Conservation (phyloP, 2,888 invertebrate species). For the Agrotis ipsilon region DNA sequence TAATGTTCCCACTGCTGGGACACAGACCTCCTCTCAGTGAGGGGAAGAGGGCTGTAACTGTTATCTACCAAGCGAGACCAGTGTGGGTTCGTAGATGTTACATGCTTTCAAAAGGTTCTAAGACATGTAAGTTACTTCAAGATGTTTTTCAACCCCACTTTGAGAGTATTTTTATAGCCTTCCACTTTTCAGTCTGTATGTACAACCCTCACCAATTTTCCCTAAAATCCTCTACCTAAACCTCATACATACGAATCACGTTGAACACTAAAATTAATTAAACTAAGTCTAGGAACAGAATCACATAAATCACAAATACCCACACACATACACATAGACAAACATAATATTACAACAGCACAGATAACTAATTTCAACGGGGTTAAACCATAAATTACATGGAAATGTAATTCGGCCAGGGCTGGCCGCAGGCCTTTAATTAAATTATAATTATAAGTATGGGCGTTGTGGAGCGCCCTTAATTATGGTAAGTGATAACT, state of each 20-base stretch:
- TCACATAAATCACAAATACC: constrained; percentile 9
- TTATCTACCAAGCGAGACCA: too few relatives aligned
- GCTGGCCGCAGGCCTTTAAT: constrained; percentile 47
- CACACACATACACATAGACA: not conserved
- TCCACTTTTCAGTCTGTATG: too few relatives aligned
- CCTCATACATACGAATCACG: not conserved
- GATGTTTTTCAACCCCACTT: too few relatives aligned
- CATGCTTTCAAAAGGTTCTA: too few relatives aligned
- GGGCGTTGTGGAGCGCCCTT: constrained; percentile 13
- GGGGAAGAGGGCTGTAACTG: too few relatives aligned
- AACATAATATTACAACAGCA: constrained; percentile 4
- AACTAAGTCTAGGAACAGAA: constrained; percentile 2
- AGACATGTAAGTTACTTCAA: too few relatives aligned
- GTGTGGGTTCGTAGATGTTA: too few relatives aligned
- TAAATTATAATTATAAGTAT: constrained; percentile 24
- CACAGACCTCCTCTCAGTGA: too few relatives aligned
- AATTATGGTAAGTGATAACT: constrained; percentile 31
- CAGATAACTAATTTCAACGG: constrained; percentile 37
- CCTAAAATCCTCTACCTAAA: too few relatives aligned
- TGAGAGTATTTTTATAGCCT: too few relatives aligned
- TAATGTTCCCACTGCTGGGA: too few relatives aligned
- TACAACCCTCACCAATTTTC: too few relatives aligned
- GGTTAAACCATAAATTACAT: constrained; percentile 43
- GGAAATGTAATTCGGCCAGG: constrained; percentile 39
- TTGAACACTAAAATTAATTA: constrained; percentile 13